Percentiles rank a stretch among this genome's conserved stretches.
Conservation (phyloP, 92 coral and sea anemone species). For the Phenganax marumi region DNA sequence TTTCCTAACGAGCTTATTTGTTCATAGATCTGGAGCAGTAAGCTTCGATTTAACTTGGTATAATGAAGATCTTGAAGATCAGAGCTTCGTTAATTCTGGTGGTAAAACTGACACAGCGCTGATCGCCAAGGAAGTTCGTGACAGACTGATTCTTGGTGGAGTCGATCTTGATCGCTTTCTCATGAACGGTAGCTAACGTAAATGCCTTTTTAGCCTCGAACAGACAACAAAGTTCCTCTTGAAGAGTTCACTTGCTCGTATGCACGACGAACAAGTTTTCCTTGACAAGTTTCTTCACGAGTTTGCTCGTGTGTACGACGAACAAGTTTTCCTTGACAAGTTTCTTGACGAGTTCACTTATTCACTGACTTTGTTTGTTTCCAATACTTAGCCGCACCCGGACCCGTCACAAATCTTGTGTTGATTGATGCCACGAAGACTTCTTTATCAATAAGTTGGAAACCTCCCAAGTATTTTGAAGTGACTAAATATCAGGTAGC, state of each 20-base stretch:
- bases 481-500: background rate
- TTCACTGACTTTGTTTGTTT: background rate
- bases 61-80: background rate
- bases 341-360: background rate
- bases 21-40: background rate
- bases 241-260: too few species aligned
- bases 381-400: slow-evolving; percentile 9
- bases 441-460: background rate
- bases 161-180: background rate
- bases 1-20: background rate
- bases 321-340: background rate
- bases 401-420: background rate
- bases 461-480: background rate
- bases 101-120: background rate
- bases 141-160: background rate
- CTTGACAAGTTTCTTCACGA: too few species aligned
- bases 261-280: too few species aligned
- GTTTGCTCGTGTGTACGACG: too few species aligned
- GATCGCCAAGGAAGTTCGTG: background rate
- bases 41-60: background rate
- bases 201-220: too few species aligned
- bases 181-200: background rate
- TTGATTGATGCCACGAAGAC: background rate
- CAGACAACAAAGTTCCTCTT: too few species aligned
- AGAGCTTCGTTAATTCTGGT: background rate